Conservation (phyloP, 2,113 vertebrate species). For the Oriolus oriolus region DNA sequence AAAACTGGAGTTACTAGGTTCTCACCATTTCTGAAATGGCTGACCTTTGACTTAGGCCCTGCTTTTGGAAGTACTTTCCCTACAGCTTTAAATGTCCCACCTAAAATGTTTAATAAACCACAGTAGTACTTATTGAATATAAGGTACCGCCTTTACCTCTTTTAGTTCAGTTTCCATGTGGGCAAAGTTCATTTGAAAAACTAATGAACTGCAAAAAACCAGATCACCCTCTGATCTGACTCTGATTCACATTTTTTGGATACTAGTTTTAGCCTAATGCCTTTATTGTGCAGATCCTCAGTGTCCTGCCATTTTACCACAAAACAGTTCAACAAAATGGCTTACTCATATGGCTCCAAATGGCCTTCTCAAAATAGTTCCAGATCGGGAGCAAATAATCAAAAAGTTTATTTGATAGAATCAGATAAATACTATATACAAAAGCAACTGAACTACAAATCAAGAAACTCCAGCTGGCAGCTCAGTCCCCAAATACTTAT, state of each 20-base stretch:
- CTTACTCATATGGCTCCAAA: background rate
- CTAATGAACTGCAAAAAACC: background rate
- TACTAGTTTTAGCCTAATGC: background rate
- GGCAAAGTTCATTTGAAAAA: background rate
- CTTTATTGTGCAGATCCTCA: background rate
- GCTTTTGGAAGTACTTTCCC: background rate
- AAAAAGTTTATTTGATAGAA: background rate
- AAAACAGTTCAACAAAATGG: background rate
- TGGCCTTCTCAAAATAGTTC: background rate
- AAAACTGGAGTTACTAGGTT: background rate
- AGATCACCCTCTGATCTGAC: background rate
- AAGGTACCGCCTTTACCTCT: background rate
- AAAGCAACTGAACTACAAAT: background rate
- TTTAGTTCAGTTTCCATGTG: background rate
- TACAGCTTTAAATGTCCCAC: background rate
- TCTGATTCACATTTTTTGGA: background rate
- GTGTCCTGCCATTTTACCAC: background rate
- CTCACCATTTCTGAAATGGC: background rate
- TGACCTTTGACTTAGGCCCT: background rate
- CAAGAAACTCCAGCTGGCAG: conserved; percentile 18
- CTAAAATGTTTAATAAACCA: background rate
- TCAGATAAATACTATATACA: background rate
- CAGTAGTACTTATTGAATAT: background rate
- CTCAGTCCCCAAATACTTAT: background rate
- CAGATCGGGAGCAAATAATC: background rate